Conservation (phyloP, 2,113 vertebrate species). For the Penelope pileata region DNA sequence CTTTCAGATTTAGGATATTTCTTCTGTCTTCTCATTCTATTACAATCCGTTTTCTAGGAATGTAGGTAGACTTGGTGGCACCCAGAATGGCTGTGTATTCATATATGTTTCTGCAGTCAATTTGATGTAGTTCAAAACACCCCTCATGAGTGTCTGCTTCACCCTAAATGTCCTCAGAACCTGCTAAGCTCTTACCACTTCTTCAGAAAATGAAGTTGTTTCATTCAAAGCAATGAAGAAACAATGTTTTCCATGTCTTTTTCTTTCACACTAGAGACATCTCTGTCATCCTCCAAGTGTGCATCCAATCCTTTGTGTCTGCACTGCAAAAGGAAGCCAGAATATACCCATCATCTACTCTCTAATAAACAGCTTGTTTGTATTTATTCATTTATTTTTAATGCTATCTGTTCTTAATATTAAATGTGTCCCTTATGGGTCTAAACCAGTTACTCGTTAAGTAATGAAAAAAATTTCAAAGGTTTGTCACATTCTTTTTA, state of each 20-base stretch:
- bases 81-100: background rate
- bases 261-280: background rate
- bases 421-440: fast-evolving
- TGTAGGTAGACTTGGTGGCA: background rate
- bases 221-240: background rate
- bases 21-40: background rate
- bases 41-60: background rate
- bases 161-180: background rate
- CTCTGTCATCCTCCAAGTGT: background rate
- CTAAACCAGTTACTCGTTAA: background rate
- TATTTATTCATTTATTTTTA: background rate
- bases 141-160: background rate
- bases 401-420: background rate
- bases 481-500: background rate
- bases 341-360: background rate
- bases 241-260: background rate
- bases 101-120: background rate
- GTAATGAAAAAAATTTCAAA: background rate
- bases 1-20: background rate
- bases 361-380: background rate
- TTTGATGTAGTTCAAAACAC: background rate
- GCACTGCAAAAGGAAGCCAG: background rate
- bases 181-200: background rate
- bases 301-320: background rate
- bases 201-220: background rate